Conservation (phyloP, 2,113 vertebrate genomes). For the Petroica traversi region DNA sequence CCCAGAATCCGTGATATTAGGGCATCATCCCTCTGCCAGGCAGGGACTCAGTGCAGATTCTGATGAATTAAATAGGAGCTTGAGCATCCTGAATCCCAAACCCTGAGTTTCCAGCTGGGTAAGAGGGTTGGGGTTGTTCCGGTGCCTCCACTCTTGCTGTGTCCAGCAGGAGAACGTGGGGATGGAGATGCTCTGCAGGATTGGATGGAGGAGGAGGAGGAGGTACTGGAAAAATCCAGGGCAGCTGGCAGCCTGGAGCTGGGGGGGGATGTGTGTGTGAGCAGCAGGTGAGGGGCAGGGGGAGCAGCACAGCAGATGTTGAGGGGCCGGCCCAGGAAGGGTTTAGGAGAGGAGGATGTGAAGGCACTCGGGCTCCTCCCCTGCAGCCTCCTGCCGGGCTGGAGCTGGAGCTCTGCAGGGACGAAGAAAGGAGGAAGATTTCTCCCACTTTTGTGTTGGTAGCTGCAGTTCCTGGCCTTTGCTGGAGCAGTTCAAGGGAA, state of each 20-base stretch:
- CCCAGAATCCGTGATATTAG: background rate
- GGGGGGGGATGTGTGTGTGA: background rate
- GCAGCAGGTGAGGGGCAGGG: conserved; percentile 35
- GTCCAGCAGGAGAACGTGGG: background rate
- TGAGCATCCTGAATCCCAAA: background rate
- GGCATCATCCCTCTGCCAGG: background rate
- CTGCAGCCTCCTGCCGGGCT: background rate
- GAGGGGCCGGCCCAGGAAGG: background rate
- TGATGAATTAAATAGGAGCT: background rate
- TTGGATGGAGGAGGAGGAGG: background rate
- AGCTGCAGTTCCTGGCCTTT: background rate
- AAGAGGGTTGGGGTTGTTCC: background rate
- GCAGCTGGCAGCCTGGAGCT: background rate
- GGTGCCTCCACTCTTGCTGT: background rate
- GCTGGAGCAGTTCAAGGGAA: background rate
- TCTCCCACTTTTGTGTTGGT: background rate
- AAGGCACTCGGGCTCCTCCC: background rate
- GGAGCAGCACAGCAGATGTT: background rate
- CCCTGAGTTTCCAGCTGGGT: background rate
- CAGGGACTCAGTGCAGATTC: background rate
- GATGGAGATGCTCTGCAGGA: background rate
- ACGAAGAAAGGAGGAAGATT: background rate
- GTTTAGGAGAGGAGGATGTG: background rate
- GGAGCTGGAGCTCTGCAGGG: background rate
- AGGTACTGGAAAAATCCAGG: background rate